Conservation (phyloP, 2,113 vertebrate genomes). For the Hiodon tergisus region DNA sequence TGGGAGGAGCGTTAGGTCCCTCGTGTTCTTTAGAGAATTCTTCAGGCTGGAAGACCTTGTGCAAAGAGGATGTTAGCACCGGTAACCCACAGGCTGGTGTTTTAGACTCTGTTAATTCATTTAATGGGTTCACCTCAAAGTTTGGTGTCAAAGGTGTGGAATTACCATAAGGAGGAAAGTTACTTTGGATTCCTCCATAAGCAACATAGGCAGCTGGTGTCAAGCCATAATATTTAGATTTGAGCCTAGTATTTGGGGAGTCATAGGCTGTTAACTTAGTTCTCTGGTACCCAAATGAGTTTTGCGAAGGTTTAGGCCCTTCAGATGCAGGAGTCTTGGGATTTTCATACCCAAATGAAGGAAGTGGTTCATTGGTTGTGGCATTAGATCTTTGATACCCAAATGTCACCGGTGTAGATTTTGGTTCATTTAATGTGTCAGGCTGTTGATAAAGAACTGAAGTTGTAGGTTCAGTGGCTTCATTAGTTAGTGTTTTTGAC, state of each 20-base stretch:
- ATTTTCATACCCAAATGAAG: conserved; percentile 7
- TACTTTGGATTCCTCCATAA: conserved; percentile 59
- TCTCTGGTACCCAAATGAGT: neutral
- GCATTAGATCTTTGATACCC: neutral
- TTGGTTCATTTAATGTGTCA: neutral
- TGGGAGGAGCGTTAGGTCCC: conserved; percentile 12
- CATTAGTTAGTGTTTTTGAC: neutral
- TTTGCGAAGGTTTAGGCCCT: neutral
- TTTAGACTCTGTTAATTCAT: conserved; percentile 27
- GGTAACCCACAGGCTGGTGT: conserved; percentile 23
- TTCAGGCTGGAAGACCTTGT: conserved; percentile 25
- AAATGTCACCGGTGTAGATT: no score
- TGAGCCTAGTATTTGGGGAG: conserved; percentile 34
- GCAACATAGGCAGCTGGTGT: conserved; percentile 63
- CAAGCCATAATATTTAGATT: conserved; percentile 58
- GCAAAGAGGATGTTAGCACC: conserved; percentile 15
- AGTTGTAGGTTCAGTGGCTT: neutral
- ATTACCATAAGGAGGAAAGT: conserved; percentile 52
- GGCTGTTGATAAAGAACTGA: conserved; percentile 16
- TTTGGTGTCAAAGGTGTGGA: conserved; percentile 21
- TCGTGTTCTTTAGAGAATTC: conserved; percentile 28
- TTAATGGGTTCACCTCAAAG: conserved; percentile 33
- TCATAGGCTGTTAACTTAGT: neutral
- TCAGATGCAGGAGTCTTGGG: conserved; percentile 16
- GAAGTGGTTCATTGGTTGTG: neutral